Percentiles rank a stretch among this genome's conserved stretches.
These are phyloP conservation scores for Hormaphis cornu DNA, from an alignment of 1,140 invertebrate species.

Conservation along the genomic window DNA sequence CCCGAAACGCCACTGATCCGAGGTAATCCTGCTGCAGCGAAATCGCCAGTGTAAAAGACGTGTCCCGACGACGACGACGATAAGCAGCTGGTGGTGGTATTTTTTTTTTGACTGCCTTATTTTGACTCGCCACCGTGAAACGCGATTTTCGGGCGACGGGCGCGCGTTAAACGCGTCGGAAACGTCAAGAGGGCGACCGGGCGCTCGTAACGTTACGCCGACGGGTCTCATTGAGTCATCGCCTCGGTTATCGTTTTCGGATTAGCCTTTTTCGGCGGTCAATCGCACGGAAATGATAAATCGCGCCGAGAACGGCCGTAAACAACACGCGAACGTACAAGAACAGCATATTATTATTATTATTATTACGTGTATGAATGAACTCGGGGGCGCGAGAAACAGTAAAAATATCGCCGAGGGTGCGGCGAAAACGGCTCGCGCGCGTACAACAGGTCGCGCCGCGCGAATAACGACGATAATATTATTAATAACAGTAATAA, in stretches of 20 bases:
- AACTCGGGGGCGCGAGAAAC: not conserved
- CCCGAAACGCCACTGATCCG: too few species aligned
- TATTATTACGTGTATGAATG: too few species aligned
- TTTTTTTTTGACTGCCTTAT: not conserved
- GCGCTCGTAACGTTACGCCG: too few species aligned
- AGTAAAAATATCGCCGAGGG: slow-evolving; percentile 12
- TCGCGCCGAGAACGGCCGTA: too few species aligned
- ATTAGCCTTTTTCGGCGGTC: slow-evolving; percentile 27
- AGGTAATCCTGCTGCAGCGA: too few species aligned
- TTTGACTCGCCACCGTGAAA: slow-evolving; percentile 11
- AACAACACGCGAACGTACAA: not conserved
- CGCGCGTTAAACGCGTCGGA: not conserved
- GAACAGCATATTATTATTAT: not conserved
- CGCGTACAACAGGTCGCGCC: slow-evolving; percentile 23
- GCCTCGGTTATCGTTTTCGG: slow-evolving; percentile 22
- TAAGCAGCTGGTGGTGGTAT: too few species aligned
- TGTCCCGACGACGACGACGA: too few species aligned
- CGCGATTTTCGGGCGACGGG: slow-evolving; percentile 12
- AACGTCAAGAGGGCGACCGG: not conserved
- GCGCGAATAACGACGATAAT: not conserved
- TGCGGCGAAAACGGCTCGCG: slow-evolving; percentile 1
- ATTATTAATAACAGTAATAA: slow-evolving; percentile 29
- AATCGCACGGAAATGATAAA: slow-evolving; percentile 31
- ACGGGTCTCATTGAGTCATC: slow-evolving; percentile 25
- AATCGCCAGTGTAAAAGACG: too few species aligned